Evolutionary conservation across 37 sponge, comb jelly and placozoan species (phyloP).

Genomic region (Aplysina aerophoba): DNA sequence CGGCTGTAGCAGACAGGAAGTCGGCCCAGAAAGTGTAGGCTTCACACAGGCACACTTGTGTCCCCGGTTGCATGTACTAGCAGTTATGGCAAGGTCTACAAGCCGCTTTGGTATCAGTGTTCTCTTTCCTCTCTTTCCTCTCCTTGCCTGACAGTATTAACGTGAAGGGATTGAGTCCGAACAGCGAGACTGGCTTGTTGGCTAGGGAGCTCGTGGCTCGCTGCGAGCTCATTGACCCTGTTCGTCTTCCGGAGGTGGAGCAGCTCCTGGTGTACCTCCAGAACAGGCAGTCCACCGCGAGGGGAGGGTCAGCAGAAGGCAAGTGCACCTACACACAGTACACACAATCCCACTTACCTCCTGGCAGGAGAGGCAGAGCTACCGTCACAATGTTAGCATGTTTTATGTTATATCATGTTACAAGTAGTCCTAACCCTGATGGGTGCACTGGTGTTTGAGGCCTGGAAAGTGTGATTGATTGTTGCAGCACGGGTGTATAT

Average conservation of each 20-base stretch:
- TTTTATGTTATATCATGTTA: background rate
- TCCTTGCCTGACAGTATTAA: constrained; percentile 53
- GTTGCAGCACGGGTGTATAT: background rate
- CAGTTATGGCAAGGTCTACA: too few species aligned
- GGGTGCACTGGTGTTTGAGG: too few species aligned
- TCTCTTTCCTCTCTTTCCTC: too few species aligned
- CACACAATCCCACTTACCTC: too few species aligned
- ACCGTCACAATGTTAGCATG: background rate
- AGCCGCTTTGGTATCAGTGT: too few species aligned
- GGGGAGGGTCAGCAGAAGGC: background rate
- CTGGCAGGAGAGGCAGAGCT: background rate
- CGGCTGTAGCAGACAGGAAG: constrained; percentile 84
- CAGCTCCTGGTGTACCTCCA: constrained; percentile 87
- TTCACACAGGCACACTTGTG: too few species aligned
- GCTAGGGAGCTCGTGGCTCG: constrained; percentile 72
- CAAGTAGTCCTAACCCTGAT: too few species aligned
- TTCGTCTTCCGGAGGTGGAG: constrained; percentile 83
- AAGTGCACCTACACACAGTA: too few species aligned
- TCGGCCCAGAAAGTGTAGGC: constrained; percentile 80
- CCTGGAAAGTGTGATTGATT: too few species aligned
- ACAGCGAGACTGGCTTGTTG: constrained; percentile 61
- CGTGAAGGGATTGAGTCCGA: constrained; percentile 53
- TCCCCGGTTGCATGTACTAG: too few species aligned
- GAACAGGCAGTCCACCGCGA: constrained; percentile 46
- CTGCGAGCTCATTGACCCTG: constrained; percentile 73